Percentiles rank a stretch among this genome's conserved stretches.
Conservation (phyloP, 2,888 invertebrate genomes). For the Stenchaetothrips biformis region DNA sequence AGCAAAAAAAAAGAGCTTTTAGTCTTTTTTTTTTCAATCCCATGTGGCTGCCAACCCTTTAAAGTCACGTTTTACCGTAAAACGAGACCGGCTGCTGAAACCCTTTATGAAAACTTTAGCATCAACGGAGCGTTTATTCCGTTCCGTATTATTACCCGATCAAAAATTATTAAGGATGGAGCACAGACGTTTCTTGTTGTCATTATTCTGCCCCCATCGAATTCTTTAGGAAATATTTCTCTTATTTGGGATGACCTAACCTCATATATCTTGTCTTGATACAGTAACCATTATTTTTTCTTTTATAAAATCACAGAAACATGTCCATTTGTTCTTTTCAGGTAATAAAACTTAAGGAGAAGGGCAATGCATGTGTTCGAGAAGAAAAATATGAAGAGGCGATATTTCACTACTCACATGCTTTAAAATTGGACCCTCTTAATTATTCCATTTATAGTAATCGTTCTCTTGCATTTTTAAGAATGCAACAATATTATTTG, state of each 20-base stretch:
- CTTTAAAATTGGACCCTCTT: conserved; percentile 65
- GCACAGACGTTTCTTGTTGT: no score
- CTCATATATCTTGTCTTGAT: neutral
- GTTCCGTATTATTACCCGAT: no score
- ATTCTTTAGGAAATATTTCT: no score
- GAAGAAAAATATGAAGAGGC: conserved; percentile 69
- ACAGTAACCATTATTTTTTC: neutral
- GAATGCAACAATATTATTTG: conserved; percentile 68
- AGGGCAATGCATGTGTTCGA: conserved; percentile 72
- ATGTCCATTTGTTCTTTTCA: conserved; percentile 26
- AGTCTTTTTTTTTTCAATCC: neutral
- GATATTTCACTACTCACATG: conserved; percentile 71
- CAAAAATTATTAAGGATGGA: no score
- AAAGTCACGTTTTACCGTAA: neutral
- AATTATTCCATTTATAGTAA: conserved; percentile 73
- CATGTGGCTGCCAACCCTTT: neutral
- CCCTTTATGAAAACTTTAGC: neutral
- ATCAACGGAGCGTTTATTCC: no score
- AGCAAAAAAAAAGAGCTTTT: no score
- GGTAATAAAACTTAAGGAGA: conserved; percentile 52
- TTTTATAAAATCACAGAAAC: neutral
- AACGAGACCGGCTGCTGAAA: neutral
- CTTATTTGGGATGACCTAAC: no score
- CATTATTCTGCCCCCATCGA: no score
- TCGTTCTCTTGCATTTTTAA: conserved; percentile 72